Evolutionary conservation across 1,140 invertebrate genomes (phyloP).

Genomic region (Neuroterus valhalla): DNA sequence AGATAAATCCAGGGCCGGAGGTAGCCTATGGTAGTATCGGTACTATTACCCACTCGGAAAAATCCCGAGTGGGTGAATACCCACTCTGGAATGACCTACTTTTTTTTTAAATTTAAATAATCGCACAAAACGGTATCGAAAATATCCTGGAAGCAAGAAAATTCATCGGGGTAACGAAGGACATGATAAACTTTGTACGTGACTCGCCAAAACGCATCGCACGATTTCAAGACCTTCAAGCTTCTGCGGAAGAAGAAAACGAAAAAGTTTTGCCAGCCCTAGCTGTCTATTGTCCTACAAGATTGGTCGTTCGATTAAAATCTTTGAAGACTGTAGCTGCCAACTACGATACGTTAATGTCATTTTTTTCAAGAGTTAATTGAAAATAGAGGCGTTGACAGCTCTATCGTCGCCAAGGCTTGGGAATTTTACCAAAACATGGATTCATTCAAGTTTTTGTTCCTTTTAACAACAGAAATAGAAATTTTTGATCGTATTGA

Average conservation of each 20-base stretch:
- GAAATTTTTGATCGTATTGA: slow-evolving; percentile 35
- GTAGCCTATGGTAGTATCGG: too few species aligned
- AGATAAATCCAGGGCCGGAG: too few species aligned
- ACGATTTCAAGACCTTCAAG: slow-evolving; percentile 6
- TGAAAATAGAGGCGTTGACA: slow-evolving; percentile 22
- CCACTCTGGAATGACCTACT: too few species aligned
- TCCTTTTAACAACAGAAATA: slow-evolving; percentile 28
- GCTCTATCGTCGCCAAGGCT: background rate
- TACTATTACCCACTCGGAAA: too few species aligned
- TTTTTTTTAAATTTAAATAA: too few species aligned
- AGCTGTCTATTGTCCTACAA: slow-evolving; percentile 10
- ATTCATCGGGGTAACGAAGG: slow-evolving; percentile 30
- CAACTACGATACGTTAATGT: slow-evolving; percentile 24
- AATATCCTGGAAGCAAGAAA: too few species aligned
- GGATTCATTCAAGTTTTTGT: slow-evolving; percentile 34
- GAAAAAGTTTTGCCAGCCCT: background rate
- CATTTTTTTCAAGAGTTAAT: slow-evolving; percentile 26
- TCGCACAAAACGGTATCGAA: slow-evolving; percentile 48
- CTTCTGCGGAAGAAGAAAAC: background rate
- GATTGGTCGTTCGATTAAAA: slow-evolving; percentile 33
- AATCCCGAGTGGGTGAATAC: too few species aligned
- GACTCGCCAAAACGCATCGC: slow-evolving; percentile 38
- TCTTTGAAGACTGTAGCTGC: slow-evolving; percentile 31
- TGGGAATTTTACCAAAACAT: too few species aligned
- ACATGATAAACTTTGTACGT: too few species aligned